A percentile compares a stretch with the other conserved stretches of the same genome.
Conservation (phyloP, 2,113 vertebrate species). For the Channa maculata region DNA sequence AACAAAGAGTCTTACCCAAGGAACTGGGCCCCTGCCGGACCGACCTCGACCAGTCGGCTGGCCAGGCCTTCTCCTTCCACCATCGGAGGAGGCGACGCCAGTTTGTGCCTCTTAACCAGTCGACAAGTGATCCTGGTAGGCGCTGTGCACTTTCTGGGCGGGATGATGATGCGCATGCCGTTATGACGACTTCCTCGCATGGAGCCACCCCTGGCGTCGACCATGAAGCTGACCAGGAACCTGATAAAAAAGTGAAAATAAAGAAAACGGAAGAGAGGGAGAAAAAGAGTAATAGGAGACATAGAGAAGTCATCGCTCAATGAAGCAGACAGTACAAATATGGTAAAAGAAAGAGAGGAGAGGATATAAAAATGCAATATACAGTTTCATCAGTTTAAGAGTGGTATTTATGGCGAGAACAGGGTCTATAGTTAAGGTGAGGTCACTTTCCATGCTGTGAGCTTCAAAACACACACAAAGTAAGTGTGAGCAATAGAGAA, state of each 20-base stretch:
- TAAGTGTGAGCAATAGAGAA: slow-evolving; percentile 47
- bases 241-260: slow-evolving; percentile 72
- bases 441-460: slow-evolving; percentile 73
- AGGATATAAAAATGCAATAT: slow-evolving; percentile 14
- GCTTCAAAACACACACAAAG: slow-evolving; percentile 63
- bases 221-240: slow-evolving; percentile 99
- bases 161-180: slow-evolving; percentile 98
- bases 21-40: slow-evolving; percentile 97
- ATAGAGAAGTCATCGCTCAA: background rate
- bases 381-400: slow-evolving; percentile 16
- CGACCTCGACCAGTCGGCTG: slow-evolving; percentile 97
- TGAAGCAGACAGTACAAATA: background rate
- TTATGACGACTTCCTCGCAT: slow-evolving; percentile 98
- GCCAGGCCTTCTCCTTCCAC: slow-evolving; percentile 98
- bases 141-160: slow-evolving; percentile 95
- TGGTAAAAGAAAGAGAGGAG: slow-evolving; percentile 14
- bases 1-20: slow-evolving; percentile 88
- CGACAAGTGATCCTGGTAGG: slow-evolving; percentile 98
- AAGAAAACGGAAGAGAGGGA: background rate
- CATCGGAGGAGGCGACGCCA: slow-evolving; percentile 97
- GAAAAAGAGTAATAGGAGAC: slow-evolving; percentile 13
- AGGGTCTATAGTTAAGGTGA: slow-evolving; percentile 61
- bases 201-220: slow-evolving; percentile 96
- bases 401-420: slow-evolving; percentile 41
- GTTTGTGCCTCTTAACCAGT: slow-evolving; percentile 95